Percentiles rank a stretch among this genome's conserved stretches.
Evolutionary conservation across 2,797 vertebrate genomes (phyloP).

Genomic region (Hoplostethus mediterraneus): DNA sequence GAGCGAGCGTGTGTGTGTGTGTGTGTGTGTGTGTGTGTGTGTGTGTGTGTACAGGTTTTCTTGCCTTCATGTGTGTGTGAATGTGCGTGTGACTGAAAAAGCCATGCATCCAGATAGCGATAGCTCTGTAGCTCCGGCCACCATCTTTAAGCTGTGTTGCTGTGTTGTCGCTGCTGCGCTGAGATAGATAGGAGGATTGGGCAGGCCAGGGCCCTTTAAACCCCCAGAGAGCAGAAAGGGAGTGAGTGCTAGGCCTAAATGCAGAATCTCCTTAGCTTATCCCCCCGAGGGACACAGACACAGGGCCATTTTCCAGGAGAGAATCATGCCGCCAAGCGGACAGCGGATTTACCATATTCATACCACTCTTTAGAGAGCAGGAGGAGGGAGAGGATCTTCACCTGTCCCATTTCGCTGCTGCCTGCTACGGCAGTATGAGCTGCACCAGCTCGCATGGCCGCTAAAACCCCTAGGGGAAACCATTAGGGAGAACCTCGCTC

Average conservation of each 20-base stretch:
- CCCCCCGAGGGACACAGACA: conserved; percentile 75
- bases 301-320: conserved; percentile 79
- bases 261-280: conserved; percentile 77
- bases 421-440: conserved; percentile 59
- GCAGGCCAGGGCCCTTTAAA: conserved; percentile 62
- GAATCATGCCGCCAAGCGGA: conserved; percentile 82
- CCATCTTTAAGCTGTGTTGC: conserved; percentile 68
- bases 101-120: conserved; percentile 59
- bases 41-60: conserved; percentile 7
- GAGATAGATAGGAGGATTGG: conserved; percentile 71
- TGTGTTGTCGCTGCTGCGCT: conserved; percentile 41
- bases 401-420: conserved; percentile 76
- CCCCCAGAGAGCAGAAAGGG: conserved; percentile 71
- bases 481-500: conserved; percentile 79
- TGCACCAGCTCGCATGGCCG: conserved; percentile 57
- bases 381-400: conserved; percentile 70
- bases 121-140: conserved; percentile 59
- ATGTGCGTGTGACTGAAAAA: conserved; percentile 46
- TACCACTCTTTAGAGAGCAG: conserved; percentile 69
- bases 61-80: background rate
- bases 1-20: conserved; percentile 39
- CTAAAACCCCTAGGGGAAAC: conserved; percentile 76
- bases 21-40: conserved; percentile 10
- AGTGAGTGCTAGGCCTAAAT: conserved; percentile 79
- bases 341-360: conserved; percentile 86